A percentile compares a stretch with the other conserved stretches of the same genome.
phyloP scores from a whole-genome alignment of 2,797 vertebrate species.

The Oreortyx pictus region DNA sequence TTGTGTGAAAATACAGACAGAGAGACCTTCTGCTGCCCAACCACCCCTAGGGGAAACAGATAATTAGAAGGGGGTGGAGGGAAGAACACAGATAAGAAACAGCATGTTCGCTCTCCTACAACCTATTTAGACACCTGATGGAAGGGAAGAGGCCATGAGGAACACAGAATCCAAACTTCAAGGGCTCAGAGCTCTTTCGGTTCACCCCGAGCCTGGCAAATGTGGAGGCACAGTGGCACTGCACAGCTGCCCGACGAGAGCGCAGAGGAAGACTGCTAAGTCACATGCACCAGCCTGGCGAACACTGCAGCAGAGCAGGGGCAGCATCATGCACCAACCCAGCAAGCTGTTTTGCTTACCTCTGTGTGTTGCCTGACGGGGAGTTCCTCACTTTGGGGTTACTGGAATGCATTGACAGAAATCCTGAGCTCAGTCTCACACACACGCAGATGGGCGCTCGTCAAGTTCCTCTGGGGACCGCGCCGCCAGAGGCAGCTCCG shows the following conservation, averaged over 20 bases:
- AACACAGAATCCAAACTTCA: not conserved
- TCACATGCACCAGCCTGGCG: not conserved
- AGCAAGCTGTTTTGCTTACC: slow-evolving; percentile 81
- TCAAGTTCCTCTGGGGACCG: slow-evolving; percentile 86
- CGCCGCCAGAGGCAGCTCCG: slow-evolving; percentile 68
- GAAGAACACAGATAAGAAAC: not conserved
- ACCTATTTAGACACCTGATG: not conserved
- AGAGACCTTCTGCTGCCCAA: slow-evolving; percentile 9
- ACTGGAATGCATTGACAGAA: slow-evolving; percentile 99
- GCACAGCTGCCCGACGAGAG: fast-evolving
- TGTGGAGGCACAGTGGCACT: fast-evolving
- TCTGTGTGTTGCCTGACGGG: slow-evolving; percentile 98
- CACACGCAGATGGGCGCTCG: slow-evolving; percentile 87
- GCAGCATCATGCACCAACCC: not conserved
- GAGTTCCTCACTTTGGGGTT: slow-evolving; percentile 98
- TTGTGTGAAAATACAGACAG: slow-evolving; percentile 14
- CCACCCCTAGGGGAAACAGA: not conserved
- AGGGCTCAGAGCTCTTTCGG: not conserved
- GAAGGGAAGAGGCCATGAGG: not conserved
- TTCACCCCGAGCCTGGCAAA: not conserved
- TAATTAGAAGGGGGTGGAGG: not conserved
- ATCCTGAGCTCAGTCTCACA: slow-evolving; percentile 87
- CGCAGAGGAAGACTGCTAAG: not conserved
- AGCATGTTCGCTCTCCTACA: not conserved
- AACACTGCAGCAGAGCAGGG: not conserved